Evolutionary conservation across 2,797 vertebrate genomes (phyloP).

Genomic region (Xyrichtys novacula): DNA sequence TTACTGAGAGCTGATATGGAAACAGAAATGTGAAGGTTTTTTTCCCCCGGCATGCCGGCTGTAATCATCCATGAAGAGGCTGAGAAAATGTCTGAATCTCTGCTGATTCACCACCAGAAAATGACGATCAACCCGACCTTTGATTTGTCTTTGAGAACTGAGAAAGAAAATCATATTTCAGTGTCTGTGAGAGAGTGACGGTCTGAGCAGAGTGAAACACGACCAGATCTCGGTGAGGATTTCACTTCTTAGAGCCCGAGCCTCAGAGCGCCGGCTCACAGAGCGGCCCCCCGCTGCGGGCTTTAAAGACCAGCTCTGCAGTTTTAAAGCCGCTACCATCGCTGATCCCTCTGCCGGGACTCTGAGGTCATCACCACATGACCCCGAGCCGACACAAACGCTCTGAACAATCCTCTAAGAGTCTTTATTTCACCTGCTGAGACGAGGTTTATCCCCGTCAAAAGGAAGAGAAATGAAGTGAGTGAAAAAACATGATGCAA

Average conservation of each 20-base stretch:
- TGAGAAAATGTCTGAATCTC: neutral
- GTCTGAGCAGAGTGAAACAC: slow-evolving; percentile 14
- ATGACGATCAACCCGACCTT: neutral
- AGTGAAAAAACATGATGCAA: neutral
- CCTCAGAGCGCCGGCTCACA: slow-evolving; percentile 41
- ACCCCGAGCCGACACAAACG: slow-evolving; percentile 5
- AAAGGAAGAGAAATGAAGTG: neutral
- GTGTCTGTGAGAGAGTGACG: neutral
- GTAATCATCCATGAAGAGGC: neutral
- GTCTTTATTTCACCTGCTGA: slow-evolving; percentile 16
- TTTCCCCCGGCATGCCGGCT: too few species aligned
- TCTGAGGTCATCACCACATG: slow-evolving; percentile 25
- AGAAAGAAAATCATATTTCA: slow-evolving; percentile 11
- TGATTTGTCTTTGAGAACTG: slow-evolving; percentile 22
- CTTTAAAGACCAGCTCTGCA: slow-evolving; percentile 31
- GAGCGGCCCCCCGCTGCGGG: slow-evolving; percentile 24
- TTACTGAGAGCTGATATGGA: neutral
- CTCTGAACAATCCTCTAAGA: slow-evolving; percentile 15
- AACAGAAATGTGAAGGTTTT: neutral
- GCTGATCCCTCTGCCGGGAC: slow-evolving; percentile 27
- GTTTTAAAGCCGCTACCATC: slow-evolving; percentile 23
- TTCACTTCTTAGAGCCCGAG: slow-evolving; percentile 24
- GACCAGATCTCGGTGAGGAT: slow-evolving; percentile 13
- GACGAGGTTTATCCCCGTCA: neutral
- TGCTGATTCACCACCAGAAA: neutral